phyloP scores from a whole-genome alignment of 2,797 vertebrate genomes.

The Heteromormyrus szaboi region DNA sequence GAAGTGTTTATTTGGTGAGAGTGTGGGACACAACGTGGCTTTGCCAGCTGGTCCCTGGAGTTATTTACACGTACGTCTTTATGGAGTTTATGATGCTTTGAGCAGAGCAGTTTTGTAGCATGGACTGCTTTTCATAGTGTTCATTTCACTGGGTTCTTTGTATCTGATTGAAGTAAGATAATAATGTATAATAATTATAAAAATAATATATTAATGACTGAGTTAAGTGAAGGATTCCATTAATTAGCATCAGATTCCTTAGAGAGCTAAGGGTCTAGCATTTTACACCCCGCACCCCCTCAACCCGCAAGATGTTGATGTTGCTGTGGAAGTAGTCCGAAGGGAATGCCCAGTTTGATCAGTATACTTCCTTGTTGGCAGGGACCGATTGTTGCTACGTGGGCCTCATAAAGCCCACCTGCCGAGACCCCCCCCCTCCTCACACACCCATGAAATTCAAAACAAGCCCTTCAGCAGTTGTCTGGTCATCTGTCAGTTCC shows the following conservation, averaged over 20 bases:
- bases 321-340: background rate
- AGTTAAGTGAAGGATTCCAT: background rate
- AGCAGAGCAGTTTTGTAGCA: background rate
- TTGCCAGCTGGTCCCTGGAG: background rate
- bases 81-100: background rate
- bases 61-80: background rate
- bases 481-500: conserved; percentile 34
- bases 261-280: background rate
- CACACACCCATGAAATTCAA: conserved; percentile 64
- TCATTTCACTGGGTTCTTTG: background rate
- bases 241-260: background rate
- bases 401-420: background rate
- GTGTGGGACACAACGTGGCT: background rate
- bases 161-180: background rate
- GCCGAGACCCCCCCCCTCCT: conserved; percentile 58
- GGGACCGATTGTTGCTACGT: conserved; percentile 32
- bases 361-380: background rate
- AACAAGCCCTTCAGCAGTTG: conserved; percentile 60
- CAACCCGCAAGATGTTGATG: background rate
- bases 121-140: background rate
- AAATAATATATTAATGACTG: background rate
- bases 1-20: conserved; percentile 17
- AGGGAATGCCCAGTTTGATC: background rate
- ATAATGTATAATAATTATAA: background rate
- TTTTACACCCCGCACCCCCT: background rate